Conservation (phyloP, 2,888 invertebrate genomes). For the Conops quadrifasciatus region DNA sequence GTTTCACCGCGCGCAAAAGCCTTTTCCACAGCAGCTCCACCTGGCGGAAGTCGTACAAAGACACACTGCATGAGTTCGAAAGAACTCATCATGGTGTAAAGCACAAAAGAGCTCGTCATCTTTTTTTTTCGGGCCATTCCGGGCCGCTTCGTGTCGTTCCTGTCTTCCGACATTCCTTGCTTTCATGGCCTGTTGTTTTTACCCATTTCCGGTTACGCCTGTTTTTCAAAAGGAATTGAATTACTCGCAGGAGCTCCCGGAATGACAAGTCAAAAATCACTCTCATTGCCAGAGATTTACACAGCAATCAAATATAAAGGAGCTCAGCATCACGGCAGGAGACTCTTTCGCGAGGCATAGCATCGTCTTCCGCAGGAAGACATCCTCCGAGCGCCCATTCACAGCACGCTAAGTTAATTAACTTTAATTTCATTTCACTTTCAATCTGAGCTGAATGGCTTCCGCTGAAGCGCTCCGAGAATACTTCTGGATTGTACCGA, state of each 20-base stretch:
- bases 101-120: too few relatives aligned
- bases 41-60: too few relatives aligned
- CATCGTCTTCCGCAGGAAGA: too few relatives aligned
- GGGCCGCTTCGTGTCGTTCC: neutral
- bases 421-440: conserved; percentile 16
- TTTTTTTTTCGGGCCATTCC: too few relatives aligned
- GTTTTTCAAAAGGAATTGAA: neutral
- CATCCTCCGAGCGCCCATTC: neutral
- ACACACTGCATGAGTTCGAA: too few relatives aligned
- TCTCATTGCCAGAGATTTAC: neutral
- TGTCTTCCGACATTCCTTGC: neutral
- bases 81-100: too few relatives aligned
- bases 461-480: neutral
- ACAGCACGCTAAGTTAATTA: conserved; percentile 31
- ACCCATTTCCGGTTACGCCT: neutral
- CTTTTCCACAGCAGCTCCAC: too few relatives aligned
- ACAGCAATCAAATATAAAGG: neutral
- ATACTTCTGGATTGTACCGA: too few relatives aligned
- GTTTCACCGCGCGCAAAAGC: too few relatives aligned
- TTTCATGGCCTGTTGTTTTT: neutral
- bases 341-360: neutral
- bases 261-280: neutral
- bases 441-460: neutral
- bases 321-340: neutral
- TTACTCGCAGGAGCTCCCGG: neutral